These are phyloP conservation scores for Monochamus saltuarius DNA, from an alignment of 1,140 invertebrate species.

Conservation along the genomic window DNA sequence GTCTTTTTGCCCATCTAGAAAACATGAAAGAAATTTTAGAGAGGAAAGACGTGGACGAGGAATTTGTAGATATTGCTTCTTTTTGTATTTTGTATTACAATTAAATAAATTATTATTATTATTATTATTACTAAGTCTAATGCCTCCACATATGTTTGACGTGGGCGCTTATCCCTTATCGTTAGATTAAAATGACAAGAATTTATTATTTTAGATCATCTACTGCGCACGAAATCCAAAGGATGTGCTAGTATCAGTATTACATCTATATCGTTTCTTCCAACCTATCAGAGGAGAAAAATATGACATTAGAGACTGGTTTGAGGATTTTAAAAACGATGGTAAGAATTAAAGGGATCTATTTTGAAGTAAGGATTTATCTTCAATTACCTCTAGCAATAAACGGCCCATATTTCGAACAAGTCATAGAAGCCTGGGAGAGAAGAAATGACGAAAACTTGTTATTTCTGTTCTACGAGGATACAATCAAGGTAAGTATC, in stretches of 20 bases:
- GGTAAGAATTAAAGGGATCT: constrained; percentile 53
- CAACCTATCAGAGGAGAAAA: constrained; percentile 71
- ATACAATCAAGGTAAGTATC: constrained; percentile 56
- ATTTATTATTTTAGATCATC: constrained; percentile 59
- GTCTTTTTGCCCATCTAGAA: too few species aligned
- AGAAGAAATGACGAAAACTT: constrained; percentile 66
- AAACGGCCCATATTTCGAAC: constrained; percentile 57
- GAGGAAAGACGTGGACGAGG: too few species aligned
- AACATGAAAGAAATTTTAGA: too few species aligned
- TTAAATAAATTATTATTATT: too few species aligned
- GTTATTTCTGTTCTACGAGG: constrained; percentile 79
- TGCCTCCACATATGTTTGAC: constrained; percentile 67
- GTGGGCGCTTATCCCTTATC: constrained; percentile 53
- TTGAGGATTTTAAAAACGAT: constrained; percentile 72
- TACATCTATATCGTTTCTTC: constrained; percentile 72
- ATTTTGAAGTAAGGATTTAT: too few species aligned
- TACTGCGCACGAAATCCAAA: constrained; percentile 83
- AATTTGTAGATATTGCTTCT: too few species aligned
- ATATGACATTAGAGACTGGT: constrained; percentile 74
- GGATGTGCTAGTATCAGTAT: constrained; percentile 83
- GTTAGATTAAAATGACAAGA: neutral
- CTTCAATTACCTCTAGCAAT: too few species aligned
- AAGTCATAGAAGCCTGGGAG: constrained; percentile 73
- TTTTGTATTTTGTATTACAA: too few species aligned
- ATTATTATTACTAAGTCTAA: constrained; percentile 65